Percentiles rank a stretch among this genome's conserved stretches.
Conservation (phyloP, 2,888 invertebrate genomes). For the Hemaris fuciformis region DNA sequence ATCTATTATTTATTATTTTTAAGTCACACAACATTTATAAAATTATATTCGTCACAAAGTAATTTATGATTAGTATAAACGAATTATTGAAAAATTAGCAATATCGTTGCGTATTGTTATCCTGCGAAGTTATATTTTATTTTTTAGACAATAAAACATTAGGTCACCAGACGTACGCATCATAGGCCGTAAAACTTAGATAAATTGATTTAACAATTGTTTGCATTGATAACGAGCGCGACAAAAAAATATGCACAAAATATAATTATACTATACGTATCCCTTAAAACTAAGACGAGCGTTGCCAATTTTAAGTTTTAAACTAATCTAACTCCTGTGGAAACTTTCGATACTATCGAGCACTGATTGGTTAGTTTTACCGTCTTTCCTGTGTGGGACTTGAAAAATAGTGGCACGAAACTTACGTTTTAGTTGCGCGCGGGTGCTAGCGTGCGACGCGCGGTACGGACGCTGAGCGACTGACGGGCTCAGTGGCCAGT, state of each 20-base stretch:
- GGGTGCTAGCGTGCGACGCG: constrained; percentile 13
- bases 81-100: background rate
- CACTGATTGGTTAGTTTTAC: constrained; percentile 13
- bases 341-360: constrained; percentile 5
- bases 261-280: constrained; percentile 21
- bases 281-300: background rate
- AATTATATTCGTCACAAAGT: no score
- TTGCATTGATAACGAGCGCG: constrained; percentile 55
- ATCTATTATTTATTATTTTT: no score
- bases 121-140: background rate
- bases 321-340: constrained; percentile 7
- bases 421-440: constrained; percentile 14
- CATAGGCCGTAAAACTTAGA: constrained; percentile 35
- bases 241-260: constrained; percentile 33
- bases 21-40: no score
- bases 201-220: constrained; percentile 50
- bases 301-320: constrained; percentile 12
- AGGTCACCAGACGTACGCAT: constrained; percentile 19
- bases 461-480: constrained; percentile 13
- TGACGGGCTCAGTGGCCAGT: background rate
- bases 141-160: background rate
- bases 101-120: background rate
- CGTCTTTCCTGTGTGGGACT: constrained; percentile 13
- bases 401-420: constrained; percentile 14
- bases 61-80: background rate